Evolutionary conservation across 1,140 invertebrate genomes (phyloP).

Genomic region (Prorops nasuta): DNA sequence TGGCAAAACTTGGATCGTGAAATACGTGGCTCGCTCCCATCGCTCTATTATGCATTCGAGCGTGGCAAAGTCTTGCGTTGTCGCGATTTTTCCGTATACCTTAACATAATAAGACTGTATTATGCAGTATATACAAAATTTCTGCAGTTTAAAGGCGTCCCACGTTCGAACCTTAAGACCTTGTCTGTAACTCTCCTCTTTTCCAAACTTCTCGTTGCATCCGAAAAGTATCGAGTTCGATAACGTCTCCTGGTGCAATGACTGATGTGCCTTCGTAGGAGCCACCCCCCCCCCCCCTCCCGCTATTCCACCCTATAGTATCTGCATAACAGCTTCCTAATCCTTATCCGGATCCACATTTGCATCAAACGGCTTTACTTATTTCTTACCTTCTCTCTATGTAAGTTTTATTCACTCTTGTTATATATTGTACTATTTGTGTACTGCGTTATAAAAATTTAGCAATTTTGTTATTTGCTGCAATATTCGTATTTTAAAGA

Average conservation of each 20-base stretch:
- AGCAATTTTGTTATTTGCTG: too few species aligned
- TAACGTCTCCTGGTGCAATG: too few species aligned
- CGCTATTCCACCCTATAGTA: background rate
- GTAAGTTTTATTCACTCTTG: too few species aligned
- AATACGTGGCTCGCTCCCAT: too few species aligned
- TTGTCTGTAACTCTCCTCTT: constrained; percentile 5
- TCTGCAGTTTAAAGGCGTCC: constrained; percentile 31
- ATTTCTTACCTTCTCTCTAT: too few species aligned
- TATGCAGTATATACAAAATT: constrained; percentile 51
- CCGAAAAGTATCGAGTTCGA: background rate
- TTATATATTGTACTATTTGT: too few species aligned
- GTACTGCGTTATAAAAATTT: too few species aligned
- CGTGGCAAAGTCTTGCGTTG: constrained; percentile 17
- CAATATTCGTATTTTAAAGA: too few species aligned
- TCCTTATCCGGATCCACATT: too few species aligned
- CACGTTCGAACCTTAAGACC: constrained; percentile 27
- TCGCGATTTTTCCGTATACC: constrained; percentile 40
- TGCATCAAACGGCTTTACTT: too few species aligned
- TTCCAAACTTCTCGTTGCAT: background rate
- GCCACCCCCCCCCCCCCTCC: background rate
- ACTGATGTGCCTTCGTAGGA: too few species aligned
- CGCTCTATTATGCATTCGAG: constrained; percentile 46
- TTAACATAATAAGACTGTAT: constrained; percentile 51
- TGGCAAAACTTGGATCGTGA: too few species aligned
- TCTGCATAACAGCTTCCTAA: background rate